Percentiles rank a stretch among this genome's conserved stretches.
Evolutionary conservation across 2,888 invertebrate genomes (phyloP).

Genomic region (Cabera pusaria): DNA sequence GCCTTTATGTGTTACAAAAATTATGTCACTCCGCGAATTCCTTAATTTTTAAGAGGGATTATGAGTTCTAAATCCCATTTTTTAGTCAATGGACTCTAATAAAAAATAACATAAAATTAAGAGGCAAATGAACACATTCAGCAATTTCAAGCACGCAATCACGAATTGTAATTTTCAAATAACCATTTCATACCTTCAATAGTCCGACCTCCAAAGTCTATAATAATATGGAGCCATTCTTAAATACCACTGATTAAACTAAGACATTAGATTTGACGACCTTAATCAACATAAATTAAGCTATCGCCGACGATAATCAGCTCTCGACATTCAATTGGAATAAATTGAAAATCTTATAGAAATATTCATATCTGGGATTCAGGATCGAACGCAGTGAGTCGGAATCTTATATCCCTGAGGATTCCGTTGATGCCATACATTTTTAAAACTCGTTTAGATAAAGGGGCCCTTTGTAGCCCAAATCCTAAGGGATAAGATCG

Average conservation of each 20-base stretch:
- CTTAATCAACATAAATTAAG: constrained; percentile 15
- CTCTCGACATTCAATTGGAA: constrained; percentile 9
- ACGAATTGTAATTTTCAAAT: too few species aligned
- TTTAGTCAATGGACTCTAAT: too few species aligned
- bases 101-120: too few species aligned
- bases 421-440: constrained; percentile 33
- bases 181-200: too few species aligned
- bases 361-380: constrained; percentile 18
- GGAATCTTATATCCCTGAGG: constrained; percentile 39
- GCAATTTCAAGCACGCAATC: too few species aligned
- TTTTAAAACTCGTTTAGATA: constrained; percentile 44
- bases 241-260: constrained; percentile 9
- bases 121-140: too few species aligned
- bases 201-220: too few species aligned
- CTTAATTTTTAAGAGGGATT: too few species aligned
- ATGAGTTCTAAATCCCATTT: too few species aligned
- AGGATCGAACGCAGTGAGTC: constrained; percentile 26
- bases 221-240: too few species aligned
- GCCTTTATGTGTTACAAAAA: too few species aligned
- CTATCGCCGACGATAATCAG: constrained; percentile 8
- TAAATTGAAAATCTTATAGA: constrained; percentile 18
- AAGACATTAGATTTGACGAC: constrained; percentile 1
- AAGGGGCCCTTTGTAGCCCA: constrained; percentile 37
- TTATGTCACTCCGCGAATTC: too few species aligned
- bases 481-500: constrained; percentile 38